Base-by-base conservation (phyloP, 2,888 invertebrate genomes). In the Acrocyrtus sp. region DNA sequence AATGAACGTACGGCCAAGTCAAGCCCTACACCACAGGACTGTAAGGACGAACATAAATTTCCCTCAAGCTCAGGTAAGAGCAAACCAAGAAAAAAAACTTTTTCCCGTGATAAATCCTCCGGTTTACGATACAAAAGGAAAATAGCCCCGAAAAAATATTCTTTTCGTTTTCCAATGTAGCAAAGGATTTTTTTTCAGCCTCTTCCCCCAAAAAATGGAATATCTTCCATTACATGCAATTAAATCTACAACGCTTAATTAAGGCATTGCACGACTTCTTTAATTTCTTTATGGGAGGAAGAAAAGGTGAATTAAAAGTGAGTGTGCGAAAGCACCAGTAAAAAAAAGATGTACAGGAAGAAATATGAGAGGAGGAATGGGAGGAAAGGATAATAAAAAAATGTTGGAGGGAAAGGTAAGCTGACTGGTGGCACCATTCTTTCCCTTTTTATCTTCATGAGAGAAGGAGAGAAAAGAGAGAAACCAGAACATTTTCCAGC, bases 41-140 rank as follows among this genome's bases (percentile, higher is more conserved):
- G 91, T 98, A 83, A 89, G 98, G 83, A 98, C 98, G 81, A 98
- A 98, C 85, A 98, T 98, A 85, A 96, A 98, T 87, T 96, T 97
- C 87, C 78, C 81, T 70, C 80, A 80, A 74, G 79, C 81, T 75
- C 78, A 78, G 80, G 81, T 82, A 75, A 80, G 21, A 39, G 12
- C 21, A n/a, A n/a, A n/a, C n/a, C n/a, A n/a, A n/a, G n/a, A n/a
- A n/a, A n/a, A n/a, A n/a, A n/a, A n/a, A n/a, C n/a, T n/a, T n/a
- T n/a, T n/a, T n/a, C n/a, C n/a, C n/a, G n/a, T n/a, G n/a, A n/a
- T n/a, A n/a, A n/a, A n/a, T n/a, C n/a, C n/a, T n/a, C n/a, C n/a
- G n/a, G n/a, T n/a, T n/a, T n/a, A n/a, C n/a, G n/a, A n/a, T n/a
- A n/a, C n/a, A n/a, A n/a, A n/a, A n/a, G n/a, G n/a, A n/a, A n/a